A percentile compares a stretch with the other conserved stretches of the same genome.
phyloP scores from a whole-genome alignment of 2,113 vertebrate species.

The Macrotis lagotis region DNA sequence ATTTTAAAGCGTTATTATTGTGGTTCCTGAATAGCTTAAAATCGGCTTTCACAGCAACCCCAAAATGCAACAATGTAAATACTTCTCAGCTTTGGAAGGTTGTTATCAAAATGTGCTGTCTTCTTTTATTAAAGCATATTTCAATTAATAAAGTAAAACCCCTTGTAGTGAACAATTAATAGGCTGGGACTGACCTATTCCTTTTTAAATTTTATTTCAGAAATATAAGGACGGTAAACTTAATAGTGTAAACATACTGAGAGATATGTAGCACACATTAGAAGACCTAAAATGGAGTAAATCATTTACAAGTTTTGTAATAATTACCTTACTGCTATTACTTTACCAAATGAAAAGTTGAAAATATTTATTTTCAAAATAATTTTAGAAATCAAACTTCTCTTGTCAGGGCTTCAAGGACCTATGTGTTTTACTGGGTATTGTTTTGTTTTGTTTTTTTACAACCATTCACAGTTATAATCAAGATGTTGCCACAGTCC shows the following conservation, averaged over 20 bases:
- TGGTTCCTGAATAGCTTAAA: constrained; percentile 87
- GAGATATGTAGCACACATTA: constrained; percentile 62
- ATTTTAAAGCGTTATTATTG: constrained; percentile 89
- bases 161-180: constrained; percentile 73
- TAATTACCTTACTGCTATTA: constrained; percentile 55
- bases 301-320: constrained; percentile 74
- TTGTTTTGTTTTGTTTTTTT: constrained; percentile 9
- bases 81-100: constrained; percentile 81
- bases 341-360: constrained; percentile 57
- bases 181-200: constrained; percentile 66
- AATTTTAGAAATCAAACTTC: constrained; percentile 26
- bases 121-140: constrained; percentile 83
- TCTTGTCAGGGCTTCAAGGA: constrained; percentile 52
- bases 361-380: constrained; percentile 34
- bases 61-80: constrained; percentile 88
- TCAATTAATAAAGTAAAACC: constrained; percentile 80
- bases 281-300: constrained; percentile 64
- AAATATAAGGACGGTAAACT: constrained; percentile 71
- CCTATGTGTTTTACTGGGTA: not conserved
- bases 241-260: constrained; percentile 25
- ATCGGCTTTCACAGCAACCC: constrained; percentile 87
- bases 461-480: constrained; percentile 50
- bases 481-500: constrained; percentile 70
- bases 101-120: constrained; percentile 81
- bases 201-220: constrained; percentile 76